phyloP scores from a whole-genome alignment of 2,888 invertebrate species.

The Belgica antarctica region DNA sequence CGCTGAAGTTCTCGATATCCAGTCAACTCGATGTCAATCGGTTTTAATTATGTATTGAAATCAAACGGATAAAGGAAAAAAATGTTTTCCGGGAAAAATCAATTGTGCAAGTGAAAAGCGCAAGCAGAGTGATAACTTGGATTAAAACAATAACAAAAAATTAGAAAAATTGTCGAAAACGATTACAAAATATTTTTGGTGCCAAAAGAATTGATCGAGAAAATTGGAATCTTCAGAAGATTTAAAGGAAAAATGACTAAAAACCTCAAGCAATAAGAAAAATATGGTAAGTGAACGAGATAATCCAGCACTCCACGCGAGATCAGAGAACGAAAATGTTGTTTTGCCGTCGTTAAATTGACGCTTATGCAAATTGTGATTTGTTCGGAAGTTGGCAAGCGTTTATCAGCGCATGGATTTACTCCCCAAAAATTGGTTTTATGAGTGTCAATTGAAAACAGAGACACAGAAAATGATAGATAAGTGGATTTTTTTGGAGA shows the following conservation, averaged over 20 bases:
- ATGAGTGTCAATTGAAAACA: background rate
- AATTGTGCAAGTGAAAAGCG: background rate
- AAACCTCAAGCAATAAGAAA: conserved; percentile 12
- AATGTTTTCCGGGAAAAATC: background rate
- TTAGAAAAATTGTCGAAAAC: conserved; percentile 2
- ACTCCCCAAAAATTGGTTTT: conserved; percentile 20
- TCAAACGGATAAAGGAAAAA: background rate
- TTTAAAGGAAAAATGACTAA: background rate
- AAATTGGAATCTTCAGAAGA: conserved; percentile 9
- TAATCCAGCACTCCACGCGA: too few species aligned
- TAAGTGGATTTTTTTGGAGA: background rate
- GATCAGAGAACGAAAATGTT: too few species aligned
- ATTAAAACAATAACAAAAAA: background rate
- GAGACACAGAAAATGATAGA: background rate
- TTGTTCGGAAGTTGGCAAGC: background rate
- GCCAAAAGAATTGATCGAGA: conserved; percentile 30
- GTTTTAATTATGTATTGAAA: background rate
- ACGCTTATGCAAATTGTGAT: too few species aligned
- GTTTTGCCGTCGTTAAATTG: conserved; percentile 28
- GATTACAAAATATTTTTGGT: too few species aligned
- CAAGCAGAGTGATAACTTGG: background rate
- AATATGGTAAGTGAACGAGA: conserved; percentile 33
- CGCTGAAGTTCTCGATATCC: background rate
- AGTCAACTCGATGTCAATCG: conserved; percentile 16
- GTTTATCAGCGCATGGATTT: conserved; percentile 4